Base-by-base conservation (phyloP, 2,113 vertebrate species). In the Aleadryas rufinucha region DNA sequence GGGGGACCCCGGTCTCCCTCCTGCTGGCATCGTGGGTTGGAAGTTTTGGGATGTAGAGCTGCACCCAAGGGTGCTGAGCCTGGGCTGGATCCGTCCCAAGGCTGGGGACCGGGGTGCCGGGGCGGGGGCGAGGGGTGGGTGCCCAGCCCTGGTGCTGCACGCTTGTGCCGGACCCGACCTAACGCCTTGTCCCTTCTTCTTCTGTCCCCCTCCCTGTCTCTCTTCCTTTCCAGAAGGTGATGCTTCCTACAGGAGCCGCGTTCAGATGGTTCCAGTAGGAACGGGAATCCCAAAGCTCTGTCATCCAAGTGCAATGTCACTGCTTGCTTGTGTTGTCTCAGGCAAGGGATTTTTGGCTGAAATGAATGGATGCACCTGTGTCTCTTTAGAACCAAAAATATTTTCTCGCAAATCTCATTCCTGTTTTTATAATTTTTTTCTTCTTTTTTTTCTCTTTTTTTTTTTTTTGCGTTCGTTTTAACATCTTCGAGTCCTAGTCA, bases 181-280 rank as follows among this genome's bases (percentile, higher is more conserved):
- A 98, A 97, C 15, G 6, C 81, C 64, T 95, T 96, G 76, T 95
- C 87, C 93, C 72, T 89, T 92, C 93, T 90, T 95, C 57, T 96
- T 87, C 78, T 95, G 63, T 96, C 82, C 95, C 97, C 93, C 79
- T 91, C 92, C 96, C 93, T 97, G 93, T 98, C 97, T 98, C 98
- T 97, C 95, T 97, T 98, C 98, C 98, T 97, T 98, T 98, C 98
- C 99, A 99, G 99, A 99, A 99, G 99, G 99, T 99, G 99, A 99
- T 99, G 99, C 99, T 99, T 98, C 99, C 99, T 97, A 99, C 99
- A 97, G 99, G 99, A 98, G 99, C 99, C 37, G 99, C 99, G 89
- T 99, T 99, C 98, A 98, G 99, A 98, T 99, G 99, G 99, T 99
- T 99, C 99, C 99, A 99, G 98, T 99, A 99, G 99, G 98, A 98